phyloP scores from a whole-genome alignment of 2,888 invertebrate species.

The Rhimphoctona megacephalus region DNA sequence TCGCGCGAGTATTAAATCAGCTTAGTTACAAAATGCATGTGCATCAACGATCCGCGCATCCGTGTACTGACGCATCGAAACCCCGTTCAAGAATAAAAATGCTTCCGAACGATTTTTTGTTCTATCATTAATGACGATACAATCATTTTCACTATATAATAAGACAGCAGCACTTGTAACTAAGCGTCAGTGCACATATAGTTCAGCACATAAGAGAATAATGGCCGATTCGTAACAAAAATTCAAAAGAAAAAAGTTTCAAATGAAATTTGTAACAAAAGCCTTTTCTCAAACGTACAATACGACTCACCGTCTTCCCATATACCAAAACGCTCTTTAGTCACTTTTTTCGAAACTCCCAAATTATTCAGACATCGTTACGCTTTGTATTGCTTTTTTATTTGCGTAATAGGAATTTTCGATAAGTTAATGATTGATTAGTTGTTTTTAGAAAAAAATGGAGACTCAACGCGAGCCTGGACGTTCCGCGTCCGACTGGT shows the following conservation, averaged over 20 bases:
- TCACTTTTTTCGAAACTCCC: conserved; percentile 14
- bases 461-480: conserved; percentile 36
- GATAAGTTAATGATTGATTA: neutral
- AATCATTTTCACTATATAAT: neutral
- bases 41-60: conserved; percentile 5
- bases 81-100: conserved; percentile 16
- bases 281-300: neutral
- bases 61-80: conserved; percentile 11
- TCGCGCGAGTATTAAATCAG: conserved; percentile 26
- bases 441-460: conserved; percentile 29
- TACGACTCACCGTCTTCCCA: conserved; percentile 26
- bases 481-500: conserved; percentile 52
- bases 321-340: neutral
- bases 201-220: neutral
- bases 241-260: neutral
- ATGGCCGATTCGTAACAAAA: conserved; percentile 1
- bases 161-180: conserved; percentile 3
- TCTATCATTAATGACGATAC: neutral
- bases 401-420: neutral
- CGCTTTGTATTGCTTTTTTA: neutral
- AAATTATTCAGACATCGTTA: neutral
- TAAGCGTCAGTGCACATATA: neutral
- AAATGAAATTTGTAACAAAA: neutral
- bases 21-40: neutral
- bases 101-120: neutral